These are phyloP conservation scores for Daubentonia madagascariensis DNA, from an alignment of 2,113 vertebrate species.

Conservation along the genomic window DNA sequence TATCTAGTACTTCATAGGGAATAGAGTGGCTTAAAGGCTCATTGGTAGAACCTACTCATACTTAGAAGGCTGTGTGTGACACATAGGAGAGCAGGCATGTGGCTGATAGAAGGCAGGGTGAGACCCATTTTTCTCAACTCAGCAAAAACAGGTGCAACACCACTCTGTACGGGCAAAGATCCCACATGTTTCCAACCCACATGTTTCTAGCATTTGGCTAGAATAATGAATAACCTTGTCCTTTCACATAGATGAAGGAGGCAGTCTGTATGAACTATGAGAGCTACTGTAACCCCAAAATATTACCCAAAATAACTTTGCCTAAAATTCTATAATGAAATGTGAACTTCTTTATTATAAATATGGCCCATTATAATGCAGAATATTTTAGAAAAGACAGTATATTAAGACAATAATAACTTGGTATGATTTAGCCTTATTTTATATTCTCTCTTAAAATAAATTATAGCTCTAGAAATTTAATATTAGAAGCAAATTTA, in stretches of 20 bases:
- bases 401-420: background rate
- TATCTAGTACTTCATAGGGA: background rate
- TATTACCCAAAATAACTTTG: background rate
- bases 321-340: slow-evolving; percentile 46
- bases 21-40: background rate
- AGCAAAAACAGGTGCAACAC: background rate
- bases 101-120: background rate
- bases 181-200: background rate
- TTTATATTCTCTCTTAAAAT: slow-evolving; percentile 2
- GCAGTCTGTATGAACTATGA: background rate
- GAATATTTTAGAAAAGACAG: slow-evolving; percentile 18
- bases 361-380: background rate
- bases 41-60: background rate
- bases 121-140: slow-evolving; percentile 3
- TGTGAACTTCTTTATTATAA: slow-evolving; percentile 18
- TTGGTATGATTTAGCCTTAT: slow-evolving; percentile 20
- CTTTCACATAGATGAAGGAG: background rate
- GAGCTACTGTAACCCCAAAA: background rate
- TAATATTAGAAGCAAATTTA: slow-evolving; percentile 36
- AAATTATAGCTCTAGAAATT: background rate
- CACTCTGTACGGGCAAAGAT: background rate
- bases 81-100: background rate
- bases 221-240: slow-evolving; percentile 34
- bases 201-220: background rate
- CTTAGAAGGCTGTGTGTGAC: background rate